These are phyloP conservation scores for Chaetophractus vellerosus DNA, from an alignment of 2,797 vertebrate species.

Conservation along the genomic window DNA sequence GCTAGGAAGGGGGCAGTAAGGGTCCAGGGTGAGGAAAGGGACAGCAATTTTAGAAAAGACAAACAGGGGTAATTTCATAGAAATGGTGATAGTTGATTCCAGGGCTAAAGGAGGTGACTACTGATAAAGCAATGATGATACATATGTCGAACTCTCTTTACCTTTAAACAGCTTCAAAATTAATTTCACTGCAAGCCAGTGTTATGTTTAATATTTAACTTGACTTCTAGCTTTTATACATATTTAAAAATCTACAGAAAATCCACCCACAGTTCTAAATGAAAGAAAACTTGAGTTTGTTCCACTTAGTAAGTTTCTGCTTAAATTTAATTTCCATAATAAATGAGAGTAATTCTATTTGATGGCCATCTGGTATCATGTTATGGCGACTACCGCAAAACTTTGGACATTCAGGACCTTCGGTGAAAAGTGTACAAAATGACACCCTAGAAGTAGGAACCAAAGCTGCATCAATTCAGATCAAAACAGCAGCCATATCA, in stretches of 20 bases:
- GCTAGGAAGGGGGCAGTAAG: neutral
- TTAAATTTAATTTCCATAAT: constrained; percentile 31
- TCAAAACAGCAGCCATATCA: neutral
- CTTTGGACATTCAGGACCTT: neutral
- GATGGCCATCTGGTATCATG: neutral
- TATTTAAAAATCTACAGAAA: neutral
- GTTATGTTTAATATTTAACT: neutral
- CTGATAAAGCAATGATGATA: neutral
- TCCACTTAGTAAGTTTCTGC: neutral
- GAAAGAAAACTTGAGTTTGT: neutral
- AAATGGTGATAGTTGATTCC: neutral
- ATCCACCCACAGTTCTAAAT: neutral
- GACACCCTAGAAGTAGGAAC: neutral
- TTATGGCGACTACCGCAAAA: neutral
- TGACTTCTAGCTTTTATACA: neutral
- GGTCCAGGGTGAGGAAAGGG: neutral
- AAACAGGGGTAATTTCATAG: neutral
- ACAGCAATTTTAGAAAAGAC: neutral
- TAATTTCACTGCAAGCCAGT: neutral
- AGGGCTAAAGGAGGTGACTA: neutral
- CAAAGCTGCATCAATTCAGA: neutral
- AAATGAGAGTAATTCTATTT: neutral
- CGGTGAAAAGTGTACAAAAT: neutral
- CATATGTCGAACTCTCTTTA: neutral
- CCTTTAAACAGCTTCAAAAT: neutral